Conservation (phyloP, 2,797 vertebrate species). For the Gallinago solitaria region DNA sequence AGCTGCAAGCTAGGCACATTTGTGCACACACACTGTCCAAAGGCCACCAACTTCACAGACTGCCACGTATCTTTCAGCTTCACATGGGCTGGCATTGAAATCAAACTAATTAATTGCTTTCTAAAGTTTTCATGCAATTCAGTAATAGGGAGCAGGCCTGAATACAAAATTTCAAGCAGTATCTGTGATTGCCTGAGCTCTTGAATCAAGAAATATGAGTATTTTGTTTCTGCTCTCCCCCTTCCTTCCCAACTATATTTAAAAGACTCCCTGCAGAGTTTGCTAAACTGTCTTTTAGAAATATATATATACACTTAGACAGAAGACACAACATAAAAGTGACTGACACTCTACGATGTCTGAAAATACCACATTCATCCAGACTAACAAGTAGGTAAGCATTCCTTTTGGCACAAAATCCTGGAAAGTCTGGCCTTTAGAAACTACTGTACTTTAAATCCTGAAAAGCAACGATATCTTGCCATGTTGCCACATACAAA, state of each 20-base stretch:
- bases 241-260: background rate
- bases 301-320: background rate
- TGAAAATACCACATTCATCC: constrained; percentile 53
- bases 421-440: background rate
- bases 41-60: background rate
- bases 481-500: background rate
- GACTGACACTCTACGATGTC: background rate
- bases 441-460: background rate
- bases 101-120: too few species aligned
- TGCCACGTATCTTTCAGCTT: background rate
- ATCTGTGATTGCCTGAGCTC: background rate
- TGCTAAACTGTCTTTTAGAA: background rate
- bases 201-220: background rate
- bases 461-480: background rate
- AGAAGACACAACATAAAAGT: background rate
- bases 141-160: background rate
- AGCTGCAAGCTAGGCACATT: background rate
- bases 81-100: background rate
- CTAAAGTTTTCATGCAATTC: background rate
- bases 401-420: background rate
- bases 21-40: background rate
- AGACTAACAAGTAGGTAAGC: background rate
- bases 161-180: background rate
- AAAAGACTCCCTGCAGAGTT: background rate
- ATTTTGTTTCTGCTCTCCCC: background rate